These are phyloP conservation scores for Balearica regulorum DNA, from an alignment of 2,797 vertebrate species.

Conservation along the genomic window DNA sequence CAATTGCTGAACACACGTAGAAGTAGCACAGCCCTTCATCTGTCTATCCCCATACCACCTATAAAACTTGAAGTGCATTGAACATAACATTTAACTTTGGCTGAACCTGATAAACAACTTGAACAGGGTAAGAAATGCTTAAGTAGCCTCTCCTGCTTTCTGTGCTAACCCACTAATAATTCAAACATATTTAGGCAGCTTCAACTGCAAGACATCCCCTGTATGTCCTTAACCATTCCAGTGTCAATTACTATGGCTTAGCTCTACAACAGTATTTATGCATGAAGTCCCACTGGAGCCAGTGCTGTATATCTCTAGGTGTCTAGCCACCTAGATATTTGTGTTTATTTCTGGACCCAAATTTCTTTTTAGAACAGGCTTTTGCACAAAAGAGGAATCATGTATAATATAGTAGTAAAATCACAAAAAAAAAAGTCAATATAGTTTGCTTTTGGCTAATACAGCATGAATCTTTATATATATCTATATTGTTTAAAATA, in stretches of 20 bases:
- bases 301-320: neutral
- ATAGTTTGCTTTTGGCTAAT: neutral
- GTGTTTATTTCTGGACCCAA: neutral
- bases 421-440: neutral
- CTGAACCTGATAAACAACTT: slow-evolving; percentile 41
- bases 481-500: neutral
- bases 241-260: neutral
- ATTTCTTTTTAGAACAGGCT: neutral
- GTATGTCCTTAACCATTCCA: neutral
- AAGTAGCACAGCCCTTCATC: slow-evolving; percentile 20
- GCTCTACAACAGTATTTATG: neutral
- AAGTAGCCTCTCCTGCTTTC: neutral
- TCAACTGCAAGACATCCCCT: neutral
- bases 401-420: neutral
- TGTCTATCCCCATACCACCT: slow-evolving; percentile 45
- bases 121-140: slow-evolving; percentile 12
- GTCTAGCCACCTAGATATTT: neutral
- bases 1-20: neutral
- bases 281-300: neutral
- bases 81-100: slow-evolving; percentile 57
- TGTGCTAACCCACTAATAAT: neutral
- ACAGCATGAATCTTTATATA: neutral
- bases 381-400: neutral
- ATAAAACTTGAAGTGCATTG: slow-evolving; percentile 48
- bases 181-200: neutral